A percentile compares a stretch with the other conserved stretches of the same genome.
Conservation (phyloP, 2,113 vertebrate species). For the Fregetta grallaria region DNA sequence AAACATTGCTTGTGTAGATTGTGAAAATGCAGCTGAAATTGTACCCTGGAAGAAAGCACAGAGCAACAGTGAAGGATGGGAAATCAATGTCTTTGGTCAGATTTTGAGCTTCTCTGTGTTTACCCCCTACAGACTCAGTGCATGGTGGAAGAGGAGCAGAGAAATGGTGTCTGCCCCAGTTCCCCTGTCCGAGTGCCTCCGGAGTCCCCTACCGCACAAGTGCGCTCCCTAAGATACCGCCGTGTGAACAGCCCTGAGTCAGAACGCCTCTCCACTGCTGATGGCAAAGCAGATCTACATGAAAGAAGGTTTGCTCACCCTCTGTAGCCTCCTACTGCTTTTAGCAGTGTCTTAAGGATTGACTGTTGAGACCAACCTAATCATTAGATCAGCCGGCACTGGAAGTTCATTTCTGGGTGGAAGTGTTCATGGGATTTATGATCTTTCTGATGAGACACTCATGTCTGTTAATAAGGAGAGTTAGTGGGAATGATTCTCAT, state of each 20-base stretch:
- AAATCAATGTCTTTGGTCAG: neutral
- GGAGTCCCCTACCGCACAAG: constrained; percentile 86
- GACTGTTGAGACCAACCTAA: neutral
- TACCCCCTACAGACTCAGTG: constrained; percentile 77
- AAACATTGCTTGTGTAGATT: neutral
- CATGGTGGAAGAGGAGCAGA: constrained; percentile 89
- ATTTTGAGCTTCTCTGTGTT: neutral
- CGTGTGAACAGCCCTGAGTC: constrained; percentile 93
- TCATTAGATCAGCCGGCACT: neutral
- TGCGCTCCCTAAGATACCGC: constrained; percentile 86
- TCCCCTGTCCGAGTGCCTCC: constrained; percentile 85
- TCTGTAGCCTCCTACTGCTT: neutral
- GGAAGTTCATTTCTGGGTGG: neutral
- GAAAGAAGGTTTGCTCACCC: constrained; percentile 84
- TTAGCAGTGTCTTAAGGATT: neutral
- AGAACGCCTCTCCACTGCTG: constrained; percentile 87
- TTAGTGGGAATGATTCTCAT: neutral
- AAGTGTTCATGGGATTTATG: neutral
- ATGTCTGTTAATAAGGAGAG: neutral
- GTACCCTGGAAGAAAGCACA: neutral
- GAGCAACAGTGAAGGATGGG: neutral
- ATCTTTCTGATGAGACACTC: neutral
- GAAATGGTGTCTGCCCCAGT: constrained; percentile 82
- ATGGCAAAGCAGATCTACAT: constrained; percentile 83
- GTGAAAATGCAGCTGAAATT: neutral